Percentiles rank a stretch among this genome's conserved stretches.
Conservation (phyloP, 1,140 invertebrate genomes). For the Drosophila tsacasi region DNA sequence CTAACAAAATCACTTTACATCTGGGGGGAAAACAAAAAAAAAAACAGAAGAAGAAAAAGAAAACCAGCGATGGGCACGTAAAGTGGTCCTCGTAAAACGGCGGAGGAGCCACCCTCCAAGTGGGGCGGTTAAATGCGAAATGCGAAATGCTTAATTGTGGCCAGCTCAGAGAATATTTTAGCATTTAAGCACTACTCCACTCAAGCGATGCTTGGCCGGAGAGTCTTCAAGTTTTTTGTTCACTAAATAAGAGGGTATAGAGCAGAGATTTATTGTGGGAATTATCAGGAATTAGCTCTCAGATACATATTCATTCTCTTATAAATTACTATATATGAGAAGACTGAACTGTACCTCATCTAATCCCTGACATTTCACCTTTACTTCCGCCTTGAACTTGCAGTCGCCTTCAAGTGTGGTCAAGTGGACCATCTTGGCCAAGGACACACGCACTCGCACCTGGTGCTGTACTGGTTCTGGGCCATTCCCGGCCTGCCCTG, state of each 20-base stretch:
- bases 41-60: not conserved
- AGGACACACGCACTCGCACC: conserved; percentile 31
- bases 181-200: conserved; percentile 27
- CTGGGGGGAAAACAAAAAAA: conserved; percentile 6
- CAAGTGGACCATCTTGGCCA: conserved; percentile 3
- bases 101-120: not conserved
- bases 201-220: conserved; percentile 13
- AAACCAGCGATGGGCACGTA: conserved; percentile 41
- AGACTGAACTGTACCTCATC: not conserved
- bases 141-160: conserved; percentile 32
- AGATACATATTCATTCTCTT: no score
- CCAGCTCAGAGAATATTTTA: not conserved
- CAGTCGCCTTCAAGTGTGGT: conserved; percentile 1
- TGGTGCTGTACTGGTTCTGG: conserved; percentile 24
- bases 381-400: conserved; percentile 3
- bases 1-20: conserved; percentile 34
- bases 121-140: conserved; percentile 6
- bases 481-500: conserved; percentile 32
- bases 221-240: not conserved
- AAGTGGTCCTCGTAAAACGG: conserved; percentile 48
- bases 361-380: not conserved
- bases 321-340: no score
- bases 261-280: not conserved
- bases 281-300: not conserved
- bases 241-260: not conserved